These are phyloP conservation scores for Cactoblastis cactorum DNA, from an alignment of 2,888 invertebrate genomes.

Conservation along the genomic window DNA sequence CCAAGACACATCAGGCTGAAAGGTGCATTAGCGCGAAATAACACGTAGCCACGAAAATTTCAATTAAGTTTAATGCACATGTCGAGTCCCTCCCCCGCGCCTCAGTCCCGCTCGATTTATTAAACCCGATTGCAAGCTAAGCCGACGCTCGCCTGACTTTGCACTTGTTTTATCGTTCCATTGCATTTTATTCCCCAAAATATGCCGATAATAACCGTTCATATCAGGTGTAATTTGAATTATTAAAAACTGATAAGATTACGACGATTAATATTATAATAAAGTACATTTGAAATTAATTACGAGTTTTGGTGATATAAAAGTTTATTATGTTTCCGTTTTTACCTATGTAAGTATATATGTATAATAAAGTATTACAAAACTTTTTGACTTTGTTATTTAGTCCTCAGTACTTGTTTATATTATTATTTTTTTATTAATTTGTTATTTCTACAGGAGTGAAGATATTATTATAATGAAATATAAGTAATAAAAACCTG, in stretches of 20 bases:
- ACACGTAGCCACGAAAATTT: conserved; percentile 69
- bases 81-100: conserved; percentile 33
- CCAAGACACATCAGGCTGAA: conserved; percentile 44
- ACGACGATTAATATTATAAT: background rate
- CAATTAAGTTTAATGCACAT: conserved; percentile 71
- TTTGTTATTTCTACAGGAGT: no score
- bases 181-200: conserved; percentile 50
- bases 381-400: no score
- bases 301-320: background rate
- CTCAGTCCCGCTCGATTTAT: conserved; percentile 47
- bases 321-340: background rate
- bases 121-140: conserved; percentile 55
- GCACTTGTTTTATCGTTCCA: conserved; percentile 49
- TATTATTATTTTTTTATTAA: no score
- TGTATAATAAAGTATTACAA: no score
- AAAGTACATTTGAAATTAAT: background rate
- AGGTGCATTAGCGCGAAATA: conserved; percentile 69
- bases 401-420: no score
- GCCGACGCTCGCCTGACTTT: conserved; percentile 48
- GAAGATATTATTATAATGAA: no score
- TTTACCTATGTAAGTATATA: no score
- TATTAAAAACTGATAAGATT: conserved; percentile 10
- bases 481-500: no score
- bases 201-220: conserved; percentile 32
- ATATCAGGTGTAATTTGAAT: conserved; percentile 1